Evolutionary conservation across 1,140 invertebrate genomes (phyloP).

Genomic region (Trissolcus basalis): DNA sequence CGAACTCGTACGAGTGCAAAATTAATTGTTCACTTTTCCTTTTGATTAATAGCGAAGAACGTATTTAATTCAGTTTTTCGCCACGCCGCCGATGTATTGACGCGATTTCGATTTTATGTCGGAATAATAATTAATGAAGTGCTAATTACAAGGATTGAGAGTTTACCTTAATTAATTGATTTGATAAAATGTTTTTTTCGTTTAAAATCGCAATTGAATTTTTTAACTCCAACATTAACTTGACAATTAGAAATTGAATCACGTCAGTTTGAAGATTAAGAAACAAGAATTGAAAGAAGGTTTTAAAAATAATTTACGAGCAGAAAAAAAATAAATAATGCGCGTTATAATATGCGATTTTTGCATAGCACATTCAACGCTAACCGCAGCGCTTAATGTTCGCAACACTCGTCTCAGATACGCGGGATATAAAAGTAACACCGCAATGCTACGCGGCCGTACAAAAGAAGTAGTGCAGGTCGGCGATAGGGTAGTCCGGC

Average conservation of each 20-base stretch:
- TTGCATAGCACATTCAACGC: slow-evolving; percentile 17
- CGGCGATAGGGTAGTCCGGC: slow-evolving; percentile 44
- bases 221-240: too few relatives aligned
- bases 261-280: neutral
- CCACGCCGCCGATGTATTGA: too few relatives aligned
- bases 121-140: slow-evolving; percentile 5
- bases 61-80: neutral
- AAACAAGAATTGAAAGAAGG: neutral
- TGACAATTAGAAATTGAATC: slow-evolving; percentile 1
- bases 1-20: slow-evolving; percentile 10
- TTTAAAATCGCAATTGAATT: too few relatives aligned
- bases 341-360: slow-evolving; percentile 1
- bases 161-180: slow-evolving; percentile 3
- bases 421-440: slow-evolving; percentile 46
- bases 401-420: slow-evolving; percentile 40
- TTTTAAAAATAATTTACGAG: neutral
- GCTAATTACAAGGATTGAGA: neutral
- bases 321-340: neutral
- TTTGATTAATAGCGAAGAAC: neutral
- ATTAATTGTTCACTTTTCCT: slow-evolving; percentile 10
- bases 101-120: too few relatives aligned
- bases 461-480: slow-evolving; percentile 54
- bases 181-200: too few relatives aligned
- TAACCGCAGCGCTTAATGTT: slow-evolving; percentile 27
- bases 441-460: slow-evolving; percentile 16